phyloP scores from a whole-genome alignment of 2,797 vertebrate genomes.

The Liasis olivaceus region DNA sequence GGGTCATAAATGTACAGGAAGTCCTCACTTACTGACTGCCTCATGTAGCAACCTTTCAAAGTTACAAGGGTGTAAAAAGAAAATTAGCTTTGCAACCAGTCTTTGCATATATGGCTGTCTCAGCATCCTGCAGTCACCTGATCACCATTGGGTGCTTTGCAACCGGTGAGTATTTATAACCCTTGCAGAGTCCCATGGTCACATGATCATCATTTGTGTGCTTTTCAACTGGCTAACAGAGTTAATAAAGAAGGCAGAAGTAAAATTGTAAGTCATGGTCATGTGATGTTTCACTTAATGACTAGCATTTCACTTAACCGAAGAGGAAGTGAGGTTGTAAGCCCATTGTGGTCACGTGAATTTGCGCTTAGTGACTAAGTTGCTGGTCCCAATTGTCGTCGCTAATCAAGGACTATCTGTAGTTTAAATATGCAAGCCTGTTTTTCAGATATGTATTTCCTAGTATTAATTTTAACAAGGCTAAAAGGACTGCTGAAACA shows the following conservation, averaged over 20 bases:
- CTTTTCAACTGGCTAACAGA: neutral
- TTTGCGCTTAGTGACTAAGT: neutral
- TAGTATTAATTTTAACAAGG: slow-evolving; percentile 6
- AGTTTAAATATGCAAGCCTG: neutral
- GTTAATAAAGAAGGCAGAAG: neutral
- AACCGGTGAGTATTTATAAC: neutral
- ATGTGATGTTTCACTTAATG: neutral
- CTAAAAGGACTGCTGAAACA: neutral
- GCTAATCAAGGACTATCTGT: neutral
- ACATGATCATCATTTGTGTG: neutral
- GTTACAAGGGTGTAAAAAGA: neutral
- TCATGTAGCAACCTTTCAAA: neutral
- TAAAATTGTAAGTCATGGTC: neutral
- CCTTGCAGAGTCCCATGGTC: neutral
- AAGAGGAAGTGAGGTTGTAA: neutral
- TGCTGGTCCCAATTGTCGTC: neutral
- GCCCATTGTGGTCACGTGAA: neutral
- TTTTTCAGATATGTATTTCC: slow-evolving; percentile 6
- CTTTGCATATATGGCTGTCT: neutral
- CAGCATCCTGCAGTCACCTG: neutral
- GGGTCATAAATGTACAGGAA: neutral
- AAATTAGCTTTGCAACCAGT: neutral
- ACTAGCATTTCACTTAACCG: neutral
- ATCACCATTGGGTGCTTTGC: neutral
- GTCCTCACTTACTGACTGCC: neutral